Evolutionary conservation across 2,113 vertebrate genomes (phyloP), one percentile per base, ranked within the genome.

Genomic region (Ctenodactylus gundi): DNA sequence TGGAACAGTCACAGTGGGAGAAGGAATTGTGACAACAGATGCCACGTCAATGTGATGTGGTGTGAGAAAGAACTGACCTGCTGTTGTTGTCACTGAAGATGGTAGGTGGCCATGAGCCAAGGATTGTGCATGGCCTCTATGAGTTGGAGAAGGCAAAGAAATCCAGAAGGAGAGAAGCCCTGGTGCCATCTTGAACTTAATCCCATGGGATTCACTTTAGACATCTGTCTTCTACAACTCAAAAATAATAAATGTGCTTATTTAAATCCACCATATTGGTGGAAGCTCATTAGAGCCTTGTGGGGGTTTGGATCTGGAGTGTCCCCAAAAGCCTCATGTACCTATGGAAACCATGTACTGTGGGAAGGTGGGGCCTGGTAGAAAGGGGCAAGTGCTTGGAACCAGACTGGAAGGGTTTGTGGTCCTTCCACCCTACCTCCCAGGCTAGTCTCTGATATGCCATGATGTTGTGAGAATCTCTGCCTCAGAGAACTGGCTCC

Each of bases 281-380:
- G 67, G 31, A 39, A 46, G 83, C 46, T 86, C 78, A 55, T 91
- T 93, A 49, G 10, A 15, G n/a, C n/a, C n/a, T n/a, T n/a, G n/a
- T n/a, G n/a, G n/a, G n/a, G n/a, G n/a, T n/a, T n/a, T n/a, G n/a
- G n/a, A n/a, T n/a, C n/a, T n/a, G n/a, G n/a, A n/a, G n/a, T n/a
- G n/a, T n/a, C n/a, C n/a, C n/a, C n/a, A n/a, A n/a, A n/a, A n/a
- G n/a, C n/a, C n/a, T n/a, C n/a, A n/a, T n/a, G n/a, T n/a, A n/a
- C n/a, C n/a, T n/a, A n/a, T n/a, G n/a, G n/a, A n/a, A n/a, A n/a
- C n/a, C n/a, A n/a, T n/a, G n/a, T n/a, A n/a, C n/a, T n/a, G n/a
- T n/a, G n/a, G n/a, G n/a, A n/a, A n/a, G n/a, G n/a, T n/a, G n/a
- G n/a, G n/a, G n/a, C n/a, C n/a, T n/a, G n/a, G n/a, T n/a, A n/a